Percentiles rank a stretch among this genome's conserved stretches.
Conservation (phyloP, 2,888 invertebrate species). For the Drosophila barbarae region DNA sequence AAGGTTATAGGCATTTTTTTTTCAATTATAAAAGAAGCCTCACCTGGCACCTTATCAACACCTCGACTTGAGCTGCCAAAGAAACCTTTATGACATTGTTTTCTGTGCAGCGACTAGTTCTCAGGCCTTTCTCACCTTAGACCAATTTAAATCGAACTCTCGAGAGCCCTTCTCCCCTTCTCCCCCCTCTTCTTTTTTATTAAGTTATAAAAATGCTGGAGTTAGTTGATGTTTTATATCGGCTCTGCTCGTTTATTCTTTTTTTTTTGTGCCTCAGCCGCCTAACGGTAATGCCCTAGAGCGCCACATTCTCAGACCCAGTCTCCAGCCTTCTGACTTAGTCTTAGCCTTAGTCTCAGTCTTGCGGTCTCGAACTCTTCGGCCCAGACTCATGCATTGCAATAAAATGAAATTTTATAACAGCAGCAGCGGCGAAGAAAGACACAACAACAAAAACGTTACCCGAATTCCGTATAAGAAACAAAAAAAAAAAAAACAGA, state of each 20-base stretch:
- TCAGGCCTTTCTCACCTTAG: constrained; percentile 55
- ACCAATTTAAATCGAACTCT: constrained; percentile 70
- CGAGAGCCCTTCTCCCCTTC: constrained; percentile 9
- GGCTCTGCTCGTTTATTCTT: constrained; percentile 15
- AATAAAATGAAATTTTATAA: constrained; percentile 71
- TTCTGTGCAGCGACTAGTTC: constrained; percentile 54
- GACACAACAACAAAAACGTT: constrained; percentile 34
- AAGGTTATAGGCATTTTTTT: neutral
- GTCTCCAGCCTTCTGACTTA: constrained; percentile 8
- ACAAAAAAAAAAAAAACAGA: constrained; percentile 30
- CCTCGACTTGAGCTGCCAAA: neutral
- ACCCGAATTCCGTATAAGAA: constrained; percentile 38
- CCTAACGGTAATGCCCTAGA: constrained; percentile 60
- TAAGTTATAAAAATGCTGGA: constrained; percentile 66
- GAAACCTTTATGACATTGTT: constrained; percentile 9
- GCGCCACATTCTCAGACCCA: constrained; percentile 51
- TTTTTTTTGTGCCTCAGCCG: constrained; percentile 27
- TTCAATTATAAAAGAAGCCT: neutral
- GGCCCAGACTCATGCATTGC: constrained; percentile 54
- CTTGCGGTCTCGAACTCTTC: constrained; percentile 11
- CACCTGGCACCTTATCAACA: neutral
- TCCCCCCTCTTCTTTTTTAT: constrained; percentile 45
- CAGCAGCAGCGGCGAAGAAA: constrained; percentile 17
- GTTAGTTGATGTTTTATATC: constrained; percentile 42
- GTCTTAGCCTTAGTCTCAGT: constrained; percentile 4